A percentile compares a stretch with the other conserved stretches of the same genome.
phyloP scores from a whole-genome alignment of 2,113 vertebrate species.

The Gnathonemus echidnorhynchus region DNA sequence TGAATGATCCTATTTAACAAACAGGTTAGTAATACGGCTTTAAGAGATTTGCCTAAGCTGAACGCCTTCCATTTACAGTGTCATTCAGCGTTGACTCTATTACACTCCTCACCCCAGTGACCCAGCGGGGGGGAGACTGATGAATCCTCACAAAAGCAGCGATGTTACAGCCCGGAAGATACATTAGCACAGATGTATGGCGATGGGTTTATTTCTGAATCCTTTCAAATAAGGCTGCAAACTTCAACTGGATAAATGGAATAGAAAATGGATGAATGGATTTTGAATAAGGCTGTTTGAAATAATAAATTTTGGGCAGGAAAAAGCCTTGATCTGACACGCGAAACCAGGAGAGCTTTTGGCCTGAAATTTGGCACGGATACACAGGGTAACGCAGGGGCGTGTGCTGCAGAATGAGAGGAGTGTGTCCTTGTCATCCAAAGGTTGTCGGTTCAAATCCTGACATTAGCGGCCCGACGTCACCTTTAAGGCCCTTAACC shows the following conservation, averaged over 20 bases:
- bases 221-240: background rate
- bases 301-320: background rate
- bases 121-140: background rate
- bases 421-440: background rate
- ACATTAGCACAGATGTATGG: background rate
- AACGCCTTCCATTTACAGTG: background rate
- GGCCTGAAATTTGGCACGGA: background rate
- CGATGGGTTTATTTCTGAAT: background rate
- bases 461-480: background rate
- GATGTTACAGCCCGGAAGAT: background rate
- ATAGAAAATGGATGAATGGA: background rate
- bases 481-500: background rate
- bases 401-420: background rate
- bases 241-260: background rate
- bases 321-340: background rate
- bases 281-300: background rate
- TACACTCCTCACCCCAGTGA: background rate
- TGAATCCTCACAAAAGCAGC: background rate
- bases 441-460: background rate
- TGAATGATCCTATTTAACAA: background rate
- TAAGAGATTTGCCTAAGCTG: background rate
- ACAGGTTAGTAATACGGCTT: background rate
- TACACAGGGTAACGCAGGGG: background rate
- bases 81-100: background rate
- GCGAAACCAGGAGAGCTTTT: background rate